Conservation (phyloP, 2,797 vertebrate genomes). For the Leptoclinus maculatus region DNA sequence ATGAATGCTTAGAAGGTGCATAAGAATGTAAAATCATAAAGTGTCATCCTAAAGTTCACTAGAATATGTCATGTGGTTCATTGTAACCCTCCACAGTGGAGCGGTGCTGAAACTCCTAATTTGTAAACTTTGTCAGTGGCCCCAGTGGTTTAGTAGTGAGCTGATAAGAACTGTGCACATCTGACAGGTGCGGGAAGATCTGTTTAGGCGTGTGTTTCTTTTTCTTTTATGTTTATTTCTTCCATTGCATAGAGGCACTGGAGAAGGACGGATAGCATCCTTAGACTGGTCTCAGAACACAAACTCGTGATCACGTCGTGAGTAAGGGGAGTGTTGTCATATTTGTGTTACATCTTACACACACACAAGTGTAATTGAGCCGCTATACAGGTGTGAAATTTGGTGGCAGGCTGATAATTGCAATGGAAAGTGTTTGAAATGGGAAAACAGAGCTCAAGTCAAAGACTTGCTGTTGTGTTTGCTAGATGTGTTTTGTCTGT, state of each 20-base stretch:
- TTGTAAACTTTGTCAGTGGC: background rate
- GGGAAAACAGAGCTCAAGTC: background rate
- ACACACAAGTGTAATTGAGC: background rate
- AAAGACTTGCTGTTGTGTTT: slow-evolving; percentile 16
- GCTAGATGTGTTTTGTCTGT: background rate
- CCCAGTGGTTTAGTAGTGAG: background rate
- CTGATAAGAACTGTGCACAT: background rate
- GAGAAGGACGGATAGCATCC: background rate
- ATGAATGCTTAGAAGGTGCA: background rate
- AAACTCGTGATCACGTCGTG: background rate
- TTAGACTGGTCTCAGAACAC: background rate
- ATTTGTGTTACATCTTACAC: slow-evolving; percentile 25
- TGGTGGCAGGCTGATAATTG: slow-evolving; percentile 45
- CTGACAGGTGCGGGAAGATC: background rate
- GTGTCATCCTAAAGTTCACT: background rate
- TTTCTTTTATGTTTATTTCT: background rate
- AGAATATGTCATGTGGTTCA: background rate
- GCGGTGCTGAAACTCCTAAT: background rate
- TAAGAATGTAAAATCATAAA: background rate
- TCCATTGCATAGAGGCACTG: background rate
- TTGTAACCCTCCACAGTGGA: background rate
- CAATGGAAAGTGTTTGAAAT: slow-evolving; percentile 3
- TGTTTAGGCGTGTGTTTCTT: background rate
- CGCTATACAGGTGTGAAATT: slow-evolving; percentile 50
- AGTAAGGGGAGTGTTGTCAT: slow-evolving; percentile 15